Base-by-base conservation (phyloP, 2,888 invertebrate species). In the Galeopsomyia nigrocyanea region DNA sequence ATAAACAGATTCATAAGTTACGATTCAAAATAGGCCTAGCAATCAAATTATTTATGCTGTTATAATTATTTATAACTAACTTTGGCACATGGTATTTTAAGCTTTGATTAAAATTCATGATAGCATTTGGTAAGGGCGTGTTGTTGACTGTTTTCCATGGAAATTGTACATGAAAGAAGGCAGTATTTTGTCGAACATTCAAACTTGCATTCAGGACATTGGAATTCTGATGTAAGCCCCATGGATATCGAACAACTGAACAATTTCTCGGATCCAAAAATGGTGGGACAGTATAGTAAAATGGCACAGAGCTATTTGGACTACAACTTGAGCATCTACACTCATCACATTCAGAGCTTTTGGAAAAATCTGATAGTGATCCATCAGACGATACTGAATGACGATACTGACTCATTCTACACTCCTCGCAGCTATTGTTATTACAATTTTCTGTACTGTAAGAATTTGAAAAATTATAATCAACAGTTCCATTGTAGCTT, bases 341-440 rank as follows among this genome's bases (percentile, higher is more conserved):
- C 13, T 74, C 62, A 63, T 71, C 68, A 13, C n/a, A 39, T 47
- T 75, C 68, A 17, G 71, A 71, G 55, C 14, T 68, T 58, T 53
- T 75, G 1, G 71, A 51, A 39, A 68, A 66, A 51, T 68, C 57
- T 39, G 66, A 66, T 47, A 68, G 50, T 17, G 71, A 70, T 57
- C 68, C 71, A 66, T 71, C 71, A n/a, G 71, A 65, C n/a, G 53
- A 64, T 16, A 47, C 26, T 7, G 68, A 69, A 17, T 75, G 55
- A n/a, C 69, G 69, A 21, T 26, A 26, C 26, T 26, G 49, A 69
- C 9, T 72, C 56, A 64, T 72, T 61, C 16, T 21, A 53, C 26
- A n/a, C 13, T 66, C 26, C 14, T 56, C 49, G 19, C 17, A 62
- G 19, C 10, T 68, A 53, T 39, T 39, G 47, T 21, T n/a, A 39